A percentile compares a stretch with the other conserved stretches of the same genome.
phyloP scores from a whole-genome alignment of 2,113 vertebrate genomes.

The Neolamprologus variostigma region DNA sequence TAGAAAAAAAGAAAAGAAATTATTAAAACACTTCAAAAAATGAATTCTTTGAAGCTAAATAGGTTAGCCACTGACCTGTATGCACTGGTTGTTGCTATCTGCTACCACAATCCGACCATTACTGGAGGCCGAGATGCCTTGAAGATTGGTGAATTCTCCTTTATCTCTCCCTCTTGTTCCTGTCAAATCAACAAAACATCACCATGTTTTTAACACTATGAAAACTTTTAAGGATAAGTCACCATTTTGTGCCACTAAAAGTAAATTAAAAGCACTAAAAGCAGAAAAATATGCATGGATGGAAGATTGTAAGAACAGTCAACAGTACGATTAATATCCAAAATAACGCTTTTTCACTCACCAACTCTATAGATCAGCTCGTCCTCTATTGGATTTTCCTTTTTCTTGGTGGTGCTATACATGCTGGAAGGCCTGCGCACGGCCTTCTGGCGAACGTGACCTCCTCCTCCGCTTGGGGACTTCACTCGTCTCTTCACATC shows the following conservation, averaged over 20 bases:
- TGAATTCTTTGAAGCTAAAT: fast-evolving
- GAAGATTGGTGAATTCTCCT: conserved; percentile 93
- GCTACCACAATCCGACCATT: conserved; percentile 89
- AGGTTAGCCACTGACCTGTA: conserved; percentile 42
- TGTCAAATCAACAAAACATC: conserved; percentile 27
- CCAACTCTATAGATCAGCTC: conserved; percentile 83
- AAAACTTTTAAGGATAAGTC: background rate
- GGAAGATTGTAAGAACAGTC: background rate
- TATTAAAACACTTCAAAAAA: background rate
- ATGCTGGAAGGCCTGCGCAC: conserved; percentile 92
- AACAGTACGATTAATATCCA: background rate
- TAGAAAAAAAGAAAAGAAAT: background rate
- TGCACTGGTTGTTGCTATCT: conserved; percentile 93
- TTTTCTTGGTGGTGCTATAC: conserved; percentile 94
- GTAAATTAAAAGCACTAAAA: background rate
- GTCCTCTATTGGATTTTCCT: conserved; percentile 79
- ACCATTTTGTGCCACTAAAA: background rate
- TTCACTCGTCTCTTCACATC: conserved; percentile 93
- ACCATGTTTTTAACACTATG: background rate
- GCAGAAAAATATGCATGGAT: background rate
- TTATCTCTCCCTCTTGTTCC: conserved; percentile 89
- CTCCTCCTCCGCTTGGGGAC: conserved; percentile 83
- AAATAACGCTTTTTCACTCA: background rate
- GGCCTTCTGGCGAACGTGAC: conserved; percentile 90
- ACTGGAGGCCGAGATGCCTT: conserved; percentile 88